Evolutionary conservation across 2,888 invertebrate species (phyloP).

Genomic region (Slavum lentiscoides): DNA sequence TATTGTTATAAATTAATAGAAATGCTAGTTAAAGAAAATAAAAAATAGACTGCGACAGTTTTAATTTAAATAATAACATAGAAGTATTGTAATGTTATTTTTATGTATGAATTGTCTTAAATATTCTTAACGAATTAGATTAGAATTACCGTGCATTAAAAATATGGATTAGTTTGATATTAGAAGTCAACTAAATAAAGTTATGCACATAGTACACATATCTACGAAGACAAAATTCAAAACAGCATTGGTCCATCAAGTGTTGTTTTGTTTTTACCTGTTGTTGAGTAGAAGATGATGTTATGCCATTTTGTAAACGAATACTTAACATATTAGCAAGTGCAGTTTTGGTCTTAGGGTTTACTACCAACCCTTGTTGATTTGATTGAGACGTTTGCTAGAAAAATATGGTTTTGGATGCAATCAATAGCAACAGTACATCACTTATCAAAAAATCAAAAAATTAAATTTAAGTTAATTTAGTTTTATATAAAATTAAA

Average conservation of each 20-base stretch:
- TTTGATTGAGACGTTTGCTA: slow-evolving; percentile 54
- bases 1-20: not conserved
- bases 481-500: not conserved
- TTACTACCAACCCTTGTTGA: slow-evolving; percentile 68
- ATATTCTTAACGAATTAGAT: slow-evolving; percentile 7
- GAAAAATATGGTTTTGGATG: slow-evolving; percentile 50
- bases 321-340: slow-evolving; percentile 91
- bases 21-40: not conserved
- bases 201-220: slow-evolving; percentile 18
- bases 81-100: slow-evolving; percentile 11
- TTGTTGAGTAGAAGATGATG: slow-evolving; percentile 58
- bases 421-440: slow-evolving; percentile 51
- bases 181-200: slow-evolving; percentile 26
- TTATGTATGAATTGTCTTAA: not conserved
- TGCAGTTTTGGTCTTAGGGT: slow-evolving; percentile 91
- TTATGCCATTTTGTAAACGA: slow-evolving; percentile 65
- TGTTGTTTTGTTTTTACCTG: slow-evolving; percentile 47
- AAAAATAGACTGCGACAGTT: not conserved
- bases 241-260: slow-evolving; percentile 32
- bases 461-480: not conserved
- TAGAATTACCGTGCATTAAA: slow-evolving; percentile 27
- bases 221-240: slow-evolving; percentile 45
- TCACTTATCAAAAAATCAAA: slow-evolving; percentile 14
- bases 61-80: slow-evolving; percentile 17
- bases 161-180: slow-evolving; percentile 33